Evolutionary conservation across 1,140 invertebrate species (phyloP), one percentile per base, ranked within the genome.

Genomic region (Sycophila sp.): DNA sequence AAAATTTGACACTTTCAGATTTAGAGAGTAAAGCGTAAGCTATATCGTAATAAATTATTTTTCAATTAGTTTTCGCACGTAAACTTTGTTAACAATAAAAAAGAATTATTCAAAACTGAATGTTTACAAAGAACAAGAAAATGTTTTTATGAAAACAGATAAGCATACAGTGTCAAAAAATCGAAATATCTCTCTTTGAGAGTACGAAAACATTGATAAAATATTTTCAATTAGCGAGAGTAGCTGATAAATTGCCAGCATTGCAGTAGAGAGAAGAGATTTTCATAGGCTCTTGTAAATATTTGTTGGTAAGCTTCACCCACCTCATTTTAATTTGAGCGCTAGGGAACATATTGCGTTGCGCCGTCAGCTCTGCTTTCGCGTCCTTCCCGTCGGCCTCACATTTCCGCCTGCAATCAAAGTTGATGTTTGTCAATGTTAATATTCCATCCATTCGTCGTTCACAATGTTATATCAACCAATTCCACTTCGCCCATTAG

Each of bases 291-390:
- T 60, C 22, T 19, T 34, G 63, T 64, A 71, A 74, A 74, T 42
- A 73, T 70, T 73, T 67, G 45, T 22, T 36, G 45, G 36, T 42
- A 49, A 36, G 24, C n/a, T 69, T 65, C 69, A 73, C 76, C 80
- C 86, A 90, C 89, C 89, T 90, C 87, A 90, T 89, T 89, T 90
- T 90, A 80, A 90, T 90, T 84, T 90, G 88, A 77, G 89, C 84
- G 80, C 86, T 89, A 74, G 89, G 87, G 81, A 89, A 89, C 86
- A 90, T 89, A 80, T 85, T 87, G 80, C 88, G 83, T 75, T 86
- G 81, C 67, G 86, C 83, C 73, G 88, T 87, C 77, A 90, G 81
- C 79, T 90, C 89, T 67, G 81, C 74, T 85, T 90, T 90, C 69
- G 87, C 86, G 81, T 90, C 89, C 84, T 90, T 90, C 71, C 80